phyloP scores from a whole-genome alignment of 2,113 vertebrate species.

The Hymenochirus boettgeri region DNA sequence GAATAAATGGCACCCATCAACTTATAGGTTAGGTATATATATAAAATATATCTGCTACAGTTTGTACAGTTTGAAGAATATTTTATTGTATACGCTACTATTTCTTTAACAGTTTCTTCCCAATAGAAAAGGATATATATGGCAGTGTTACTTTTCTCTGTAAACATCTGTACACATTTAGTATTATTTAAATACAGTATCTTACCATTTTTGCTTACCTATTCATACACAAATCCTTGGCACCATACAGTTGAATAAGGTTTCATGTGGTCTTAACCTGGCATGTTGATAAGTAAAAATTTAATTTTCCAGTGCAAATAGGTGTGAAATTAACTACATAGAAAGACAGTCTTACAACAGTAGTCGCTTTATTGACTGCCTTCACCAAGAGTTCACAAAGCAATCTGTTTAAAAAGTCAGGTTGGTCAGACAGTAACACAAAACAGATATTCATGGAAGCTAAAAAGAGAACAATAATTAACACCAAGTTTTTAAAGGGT shows the following conservation, averaged over 20 bases:
- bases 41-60: too few species aligned
- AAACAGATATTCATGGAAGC: constrained; percentile 9
- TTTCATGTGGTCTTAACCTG: constrained; percentile 47
- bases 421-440: constrained; percentile 47
- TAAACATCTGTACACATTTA: constrained; percentile 12
- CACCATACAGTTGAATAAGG: constrained; percentile 44
- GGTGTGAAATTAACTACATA: constrained; percentile 60
- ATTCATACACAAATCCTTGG: constrained; percentile 43
- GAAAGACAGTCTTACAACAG: constrained; percentile 45
- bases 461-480: constrained; percentile 7
- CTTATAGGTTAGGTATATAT: too few species aligned
- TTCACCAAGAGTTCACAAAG: constrained; percentile 52
- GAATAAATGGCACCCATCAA: too few species aligned
- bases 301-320: constrained; percentile 60
- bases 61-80: neutral
- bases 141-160: constrained; percentile 8
- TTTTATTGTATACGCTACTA: too few species aligned
- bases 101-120: too few species aligned
- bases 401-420: constrained; percentile 55
- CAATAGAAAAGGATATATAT: neutral
- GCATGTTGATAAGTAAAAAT: constrained; percentile 59
- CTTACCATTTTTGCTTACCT: constrained; percentile 44
- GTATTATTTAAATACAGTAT: constrained; percentile 20
- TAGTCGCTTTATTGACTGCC: constrained; percentile 51
- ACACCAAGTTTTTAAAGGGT: too few species aligned